Evolutionary conservation across 1,140 invertebrate genomes (phyloP).

Genomic region (Drosophila obscura): DNA sequence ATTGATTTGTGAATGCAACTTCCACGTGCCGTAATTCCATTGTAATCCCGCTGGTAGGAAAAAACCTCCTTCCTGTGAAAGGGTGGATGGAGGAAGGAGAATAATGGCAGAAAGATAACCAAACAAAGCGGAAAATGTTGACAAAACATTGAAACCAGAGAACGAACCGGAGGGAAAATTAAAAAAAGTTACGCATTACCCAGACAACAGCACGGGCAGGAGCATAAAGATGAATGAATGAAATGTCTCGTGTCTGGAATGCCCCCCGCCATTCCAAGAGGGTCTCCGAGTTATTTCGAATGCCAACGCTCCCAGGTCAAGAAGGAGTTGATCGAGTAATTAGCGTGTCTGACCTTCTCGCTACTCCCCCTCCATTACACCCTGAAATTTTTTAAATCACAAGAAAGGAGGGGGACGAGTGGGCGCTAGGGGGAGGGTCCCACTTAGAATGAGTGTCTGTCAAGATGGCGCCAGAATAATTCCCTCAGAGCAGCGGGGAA

Average conservation of each 20-base stretch:
- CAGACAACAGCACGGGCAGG: conserved; percentile 27
- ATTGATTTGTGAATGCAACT: conserved; percentile 49
- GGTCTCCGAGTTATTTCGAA: conserved; percentile 8
- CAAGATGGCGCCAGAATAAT: conserved; percentile 52
- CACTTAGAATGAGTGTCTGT: conserved; percentile 22
- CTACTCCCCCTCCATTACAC: too few relatives aligned
- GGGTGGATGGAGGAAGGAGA: conserved; percentile 13
- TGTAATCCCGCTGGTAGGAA: conserved; percentile 21
- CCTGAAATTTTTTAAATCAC: conserved; percentile 34
- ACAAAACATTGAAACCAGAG: conserved; percentile 58
- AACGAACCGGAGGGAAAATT: conserved; percentile 64
- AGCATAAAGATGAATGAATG: conserved; percentile 74
- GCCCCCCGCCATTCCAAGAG: conserved; percentile 43
- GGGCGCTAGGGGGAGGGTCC: background rate
- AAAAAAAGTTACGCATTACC: conserved; percentile 79
- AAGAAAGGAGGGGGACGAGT: conserved; percentile 4
- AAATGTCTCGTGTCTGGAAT: conserved; percentile 57
- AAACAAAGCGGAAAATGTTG: conserved; percentile 60
- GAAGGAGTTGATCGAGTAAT: conserved; percentile 71
- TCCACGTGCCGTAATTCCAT: conserved; percentile 19
- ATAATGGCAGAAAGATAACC: conserved; percentile 22
- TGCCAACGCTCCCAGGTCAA: conserved; percentile 6
- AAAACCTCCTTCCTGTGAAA: conserved; percentile 1
- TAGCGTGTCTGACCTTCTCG: conserved; percentile 69
- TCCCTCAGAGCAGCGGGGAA: conserved; percentile 34